Base-by-base conservation (phyloP, 2,113 vertebrate species). In the Clarias batrachus region DNA sequence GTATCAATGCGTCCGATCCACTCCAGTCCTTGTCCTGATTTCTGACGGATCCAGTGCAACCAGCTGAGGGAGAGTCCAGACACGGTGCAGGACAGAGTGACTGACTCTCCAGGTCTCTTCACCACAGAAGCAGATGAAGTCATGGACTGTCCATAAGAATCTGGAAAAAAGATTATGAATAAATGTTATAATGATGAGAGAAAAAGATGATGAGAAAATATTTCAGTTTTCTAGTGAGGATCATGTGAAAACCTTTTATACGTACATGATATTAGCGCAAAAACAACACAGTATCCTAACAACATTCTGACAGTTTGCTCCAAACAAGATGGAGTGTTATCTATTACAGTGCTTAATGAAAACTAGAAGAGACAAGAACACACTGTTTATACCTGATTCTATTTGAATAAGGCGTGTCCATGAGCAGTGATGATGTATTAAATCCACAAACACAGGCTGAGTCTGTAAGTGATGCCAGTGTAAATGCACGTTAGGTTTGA, bases 41-140 rank as follows among this genome's bases (percentile, higher is more conserved):
- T 74, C 89, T 90, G 88, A 77, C 88, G 89, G 23, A 91, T 87
- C 89, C 89, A 90, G 78, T 3, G 13, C 63, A 89, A 14, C 30
- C 30, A 71, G 68, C 30, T 70, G 1, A 70, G 27, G 0, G 30
- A 6, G 66, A 70, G 30, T 70, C 66, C 66, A 3, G 66, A 70
- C 0, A 70, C 66, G 2, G 66, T 70, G 6, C 66, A 71, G 68
- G 68, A 37, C 68, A 70, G 65, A 30, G 65, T 68, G 21, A 30
- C 65, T 0, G 68, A 37, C 30, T 70, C 68, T 37, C 68, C 68
- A 70, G 68, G 68, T 71, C 9, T 71, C 68, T 19, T 71, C 71
- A 23, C 19, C 7, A 48, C 68, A 71, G 68, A 37, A 33, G 27
- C 68, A 37, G 68, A 71, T 30, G 68, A 71, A 17, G 68, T 71